A percentile compares a stretch with the other conserved stretches of the same genome.
phyloP scores from a whole-genome alignment of 2,888 invertebrate species.

The Pterostichus madidus region DNA sequence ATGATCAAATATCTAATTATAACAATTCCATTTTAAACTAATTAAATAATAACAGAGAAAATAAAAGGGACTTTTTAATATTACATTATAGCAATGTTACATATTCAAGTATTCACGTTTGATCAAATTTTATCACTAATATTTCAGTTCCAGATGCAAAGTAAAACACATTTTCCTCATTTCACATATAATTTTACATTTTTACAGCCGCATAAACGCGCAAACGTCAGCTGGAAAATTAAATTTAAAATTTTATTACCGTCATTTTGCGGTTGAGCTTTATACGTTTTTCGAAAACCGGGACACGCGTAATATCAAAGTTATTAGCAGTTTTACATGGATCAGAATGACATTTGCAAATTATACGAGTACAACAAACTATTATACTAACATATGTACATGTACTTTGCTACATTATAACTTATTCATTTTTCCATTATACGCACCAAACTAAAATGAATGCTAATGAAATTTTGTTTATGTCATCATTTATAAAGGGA shows the following conservation, averaged over 20 bases:
- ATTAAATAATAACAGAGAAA: too few species aligned
- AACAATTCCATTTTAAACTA: too few species aligned
- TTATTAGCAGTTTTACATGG: slow-evolving; percentile 23
- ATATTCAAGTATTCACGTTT: too few species aligned
- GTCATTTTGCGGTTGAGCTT: slow-evolving; percentile 32
- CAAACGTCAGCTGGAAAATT: slow-evolving; percentile 35
- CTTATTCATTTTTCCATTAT: background rate
- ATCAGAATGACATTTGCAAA: slow-evolving; percentile 20
- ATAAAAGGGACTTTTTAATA: too few species aligned
- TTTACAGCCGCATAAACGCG: slow-evolving; percentile 46
- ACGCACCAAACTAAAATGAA: background rate
- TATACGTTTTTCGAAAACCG: slow-evolving; percentile 5
- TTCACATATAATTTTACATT: slow-evolving; percentile 40
- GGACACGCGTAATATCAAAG: slow-evolving; percentile 14
- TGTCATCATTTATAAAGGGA: background rate
- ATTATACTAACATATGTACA: background rate
- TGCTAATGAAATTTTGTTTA: slow-evolving; percentile 16
- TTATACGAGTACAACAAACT: slow-evolving; percentile 4
- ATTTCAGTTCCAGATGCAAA: slow-evolving; percentile 21
- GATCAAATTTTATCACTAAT: slow-evolving; percentile 8
- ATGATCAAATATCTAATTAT: too few species aligned
- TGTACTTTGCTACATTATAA: background rate
- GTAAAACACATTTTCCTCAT: slow-evolving; percentile 27
- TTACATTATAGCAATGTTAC: too few species aligned
- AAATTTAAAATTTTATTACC: slow-evolving; percentile 50